Percentiles rank a stretch among this genome's conserved stretches.
These are phyloP conservation scores for Lasioglossum oenotherae DNA, from an alignment of 2,888 invertebrate genomes.

Conservation along the genomic window DNA sequence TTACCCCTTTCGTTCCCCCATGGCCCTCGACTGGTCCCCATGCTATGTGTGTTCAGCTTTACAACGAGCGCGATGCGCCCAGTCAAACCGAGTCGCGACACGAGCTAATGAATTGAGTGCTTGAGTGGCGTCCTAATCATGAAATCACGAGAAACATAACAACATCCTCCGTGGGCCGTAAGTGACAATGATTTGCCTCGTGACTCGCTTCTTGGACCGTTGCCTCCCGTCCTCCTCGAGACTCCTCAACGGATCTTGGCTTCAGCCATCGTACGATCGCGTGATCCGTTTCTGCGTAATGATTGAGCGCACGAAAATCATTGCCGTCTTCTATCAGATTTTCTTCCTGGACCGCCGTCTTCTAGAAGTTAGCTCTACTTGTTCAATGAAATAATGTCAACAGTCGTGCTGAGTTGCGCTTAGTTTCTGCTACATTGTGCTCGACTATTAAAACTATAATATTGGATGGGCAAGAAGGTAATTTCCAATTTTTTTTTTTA, in stretches of 20 bases:
- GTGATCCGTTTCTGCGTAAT: not conserved
- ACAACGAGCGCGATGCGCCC: slow-evolving; percentile 29
- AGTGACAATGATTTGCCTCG: slow-evolving; percentile 73
- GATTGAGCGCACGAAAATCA: not conserved
- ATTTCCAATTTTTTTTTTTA: too few species aligned
- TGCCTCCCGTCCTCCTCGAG: slow-evolving; percentile 3
- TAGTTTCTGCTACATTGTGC: too few species aligned
- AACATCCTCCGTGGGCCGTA: slow-evolving; percentile 69
- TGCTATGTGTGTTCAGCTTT: not conserved
- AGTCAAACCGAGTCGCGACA: slow-evolving; percentile 63
- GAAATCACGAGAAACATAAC: slow-evolving; percentile 76
- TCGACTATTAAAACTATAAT: too few species aligned
- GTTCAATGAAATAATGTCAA: too few species aligned
- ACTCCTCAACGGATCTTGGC: slow-evolving; percentile 7
- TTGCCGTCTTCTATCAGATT: not conserved
- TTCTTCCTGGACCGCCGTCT: not conserved
- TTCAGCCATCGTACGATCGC: not conserved
- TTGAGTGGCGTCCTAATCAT: slow-evolving; percentile 75
- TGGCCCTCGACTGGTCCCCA: not conserved
- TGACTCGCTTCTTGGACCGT: slow-evolving; percentile 54
- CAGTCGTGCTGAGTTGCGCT: too few species aligned
- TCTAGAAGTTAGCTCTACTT: too few species aligned
- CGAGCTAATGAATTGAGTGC: slow-evolving; percentile 73
- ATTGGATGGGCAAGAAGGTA: too few species aligned
- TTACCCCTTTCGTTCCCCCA: slow-evolving; percentile 15